A percentile compares a stretch with the other conserved stretches of the same genome.
phyloP scores from a whole-genome alignment of 2,888 invertebrate genomes.

The Amiota mariae region DNA sequence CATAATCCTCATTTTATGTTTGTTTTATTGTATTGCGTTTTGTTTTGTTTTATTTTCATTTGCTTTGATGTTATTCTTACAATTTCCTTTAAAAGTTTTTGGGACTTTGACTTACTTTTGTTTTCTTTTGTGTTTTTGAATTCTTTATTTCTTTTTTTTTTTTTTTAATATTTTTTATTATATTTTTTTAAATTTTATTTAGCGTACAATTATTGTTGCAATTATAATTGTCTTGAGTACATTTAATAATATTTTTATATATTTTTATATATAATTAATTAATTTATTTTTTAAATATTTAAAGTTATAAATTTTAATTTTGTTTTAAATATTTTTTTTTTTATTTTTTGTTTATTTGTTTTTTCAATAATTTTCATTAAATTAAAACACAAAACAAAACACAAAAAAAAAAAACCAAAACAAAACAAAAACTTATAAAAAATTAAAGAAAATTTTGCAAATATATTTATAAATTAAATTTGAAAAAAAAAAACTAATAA shows the following conservation, averaged over 20 bases:
- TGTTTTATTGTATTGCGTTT: background rate
- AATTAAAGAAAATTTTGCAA: background rate
- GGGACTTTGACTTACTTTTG: conserved; percentile 39
- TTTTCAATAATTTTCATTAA: no score
- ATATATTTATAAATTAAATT: conserved; percentile 57
- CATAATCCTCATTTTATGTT: conserved; percentile 41
- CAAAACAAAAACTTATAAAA: conserved; percentile 24
- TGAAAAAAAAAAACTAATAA: conserved; percentile 54
- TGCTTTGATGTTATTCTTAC: conserved; percentile 42
- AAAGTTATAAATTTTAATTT: conserved; percentile 21
- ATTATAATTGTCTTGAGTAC: conserved; percentile 73
- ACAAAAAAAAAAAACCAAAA: no score
- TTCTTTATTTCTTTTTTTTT: conserved; percentile 27
- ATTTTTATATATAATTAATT: conserved; percentile 52
- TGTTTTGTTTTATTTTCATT: conserved; percentile 7
- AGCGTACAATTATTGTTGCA: conserved; percentile 73
- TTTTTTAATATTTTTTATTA: conserved; percentile 15
- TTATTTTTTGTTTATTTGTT: conserved; percentile 20
- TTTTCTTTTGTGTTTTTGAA: conserved; percentile 32
- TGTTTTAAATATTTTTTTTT: conserved; percentile 34
- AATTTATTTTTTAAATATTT: conserved; percentile 22
- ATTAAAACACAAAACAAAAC: no score
- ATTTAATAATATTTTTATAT: conserved; percentile 60
- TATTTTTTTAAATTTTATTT: conserved; percentile 59
- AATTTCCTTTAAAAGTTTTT: conserved; percentile 42